Conservation (phyloP, 2,888 invertebrate genomes). For the Pegoplata infirma region DNA sequence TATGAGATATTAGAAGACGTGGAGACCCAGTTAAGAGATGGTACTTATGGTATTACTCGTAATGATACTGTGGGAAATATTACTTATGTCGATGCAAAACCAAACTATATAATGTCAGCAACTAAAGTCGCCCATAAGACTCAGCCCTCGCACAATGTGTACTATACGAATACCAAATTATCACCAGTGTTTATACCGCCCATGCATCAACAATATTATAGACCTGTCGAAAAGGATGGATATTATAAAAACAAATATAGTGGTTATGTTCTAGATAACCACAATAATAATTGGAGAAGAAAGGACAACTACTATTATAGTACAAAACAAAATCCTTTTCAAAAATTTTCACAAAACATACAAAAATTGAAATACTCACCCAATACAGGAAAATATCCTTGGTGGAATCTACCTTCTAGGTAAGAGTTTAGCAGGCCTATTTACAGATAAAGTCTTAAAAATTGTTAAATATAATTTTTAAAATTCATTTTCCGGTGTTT, state of each 20-base stretch:
- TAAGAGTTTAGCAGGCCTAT: not conserved
- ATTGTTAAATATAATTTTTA: too few relatives aligned
- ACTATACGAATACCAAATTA: not conserved
- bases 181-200: not conserved
- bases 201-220: not conserved
- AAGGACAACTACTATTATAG: not conserved
- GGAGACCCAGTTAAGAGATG: constrained; percentile 68
- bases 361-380: not conserved
- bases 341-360: not conserved
- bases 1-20: constrained; percentile 72
- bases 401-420: not conserved
- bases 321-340: not conserved
- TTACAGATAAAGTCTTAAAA: too few relatives aligned
- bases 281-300: not conserved
- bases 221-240: not conserved
- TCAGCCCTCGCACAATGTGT: not conserved
- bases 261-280: not conserved
- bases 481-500: too few relatives aligned
- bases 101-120: constrained; percentile 8
- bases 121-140: not conserved
- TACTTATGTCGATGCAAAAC: constrained; percentile 66
- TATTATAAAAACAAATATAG: too few relatives aligned
- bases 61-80: constrained; percentile 70
- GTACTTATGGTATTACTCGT: constrained; percentile 67
- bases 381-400: not conserved